These are phyloP conservation scores for Riparia riparia DNA, from an alignment of 2,113 vertebrate genomes.

Conservation along the genomic window DNA sequence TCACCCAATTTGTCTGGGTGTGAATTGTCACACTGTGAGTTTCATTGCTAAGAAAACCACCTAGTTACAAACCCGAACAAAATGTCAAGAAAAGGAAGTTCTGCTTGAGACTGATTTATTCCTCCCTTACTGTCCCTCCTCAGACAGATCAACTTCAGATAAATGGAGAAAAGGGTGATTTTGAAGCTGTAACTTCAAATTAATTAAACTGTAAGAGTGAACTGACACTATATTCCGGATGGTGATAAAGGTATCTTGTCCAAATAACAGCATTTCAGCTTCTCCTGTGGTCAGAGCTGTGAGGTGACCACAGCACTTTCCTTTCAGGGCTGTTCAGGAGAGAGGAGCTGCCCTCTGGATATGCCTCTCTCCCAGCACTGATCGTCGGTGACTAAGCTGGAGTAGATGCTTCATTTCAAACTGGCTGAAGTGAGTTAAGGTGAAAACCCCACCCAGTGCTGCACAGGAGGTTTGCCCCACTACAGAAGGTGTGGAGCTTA, in stretches of 20 bases:
- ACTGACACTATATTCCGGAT: not conserved
- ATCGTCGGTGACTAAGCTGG: rapidly evolving
- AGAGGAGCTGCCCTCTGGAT: not conserved
- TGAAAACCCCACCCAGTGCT: not conserved
- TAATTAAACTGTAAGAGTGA: not conserved
- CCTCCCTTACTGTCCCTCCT: not conserved
- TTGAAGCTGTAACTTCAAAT: not conserved
- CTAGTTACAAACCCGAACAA: not conserved
- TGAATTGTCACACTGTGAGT: not conserved
- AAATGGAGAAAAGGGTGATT: not conserved
- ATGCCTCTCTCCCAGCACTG: not conserved
- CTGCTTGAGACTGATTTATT: not conserved
- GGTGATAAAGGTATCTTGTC: not conserved
- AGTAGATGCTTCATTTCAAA: not conserved
- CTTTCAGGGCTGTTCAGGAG: not conserved
- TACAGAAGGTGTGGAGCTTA: not conserved
- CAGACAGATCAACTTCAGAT: not conserved
- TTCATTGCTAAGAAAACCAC: not conserved
- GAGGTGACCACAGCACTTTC: not conserved
- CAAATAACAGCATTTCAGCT: not conserved
- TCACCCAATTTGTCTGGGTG: not conserved
- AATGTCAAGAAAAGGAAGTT: not conserved
- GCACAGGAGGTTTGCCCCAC: not conserved
- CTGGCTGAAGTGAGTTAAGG: not conserved
- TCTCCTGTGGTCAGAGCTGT: not conserved